These are phyloP conservation scores for Gadus chalcogrammus DNA, from an alignment of 2,113 vertebrate species.

Conservation along the genomic window DNA sequence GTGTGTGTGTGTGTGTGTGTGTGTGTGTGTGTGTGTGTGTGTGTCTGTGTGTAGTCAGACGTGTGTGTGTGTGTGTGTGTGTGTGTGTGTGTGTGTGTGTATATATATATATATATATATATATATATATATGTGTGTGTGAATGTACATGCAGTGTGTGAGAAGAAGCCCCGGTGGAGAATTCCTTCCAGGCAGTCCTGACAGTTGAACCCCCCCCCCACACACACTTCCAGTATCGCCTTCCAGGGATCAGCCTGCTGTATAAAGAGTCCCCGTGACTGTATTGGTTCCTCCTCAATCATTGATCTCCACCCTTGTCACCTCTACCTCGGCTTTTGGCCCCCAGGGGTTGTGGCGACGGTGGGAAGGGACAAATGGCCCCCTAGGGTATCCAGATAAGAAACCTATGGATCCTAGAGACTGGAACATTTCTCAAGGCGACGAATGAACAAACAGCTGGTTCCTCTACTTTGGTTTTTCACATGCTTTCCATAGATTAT, in stretches of 20 bases:
- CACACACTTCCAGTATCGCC: constrained; percentile 5
- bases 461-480: too few relatives aligned
- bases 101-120: not conserved
- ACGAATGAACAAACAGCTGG: not conserved
- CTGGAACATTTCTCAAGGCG: constrained; percentile 1
- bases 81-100: not conserved
- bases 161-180: not conserved
- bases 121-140: not conserved
- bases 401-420: constrained; percentile 11
- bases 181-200: constrained; percentile 22
- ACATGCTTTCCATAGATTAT: too few relatives aligned
- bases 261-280: constrained; percentile 33
- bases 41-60: not conserved
- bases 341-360: not conserved
- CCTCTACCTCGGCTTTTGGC: constrained; percentile 12
- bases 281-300: constrained; percentile 42
- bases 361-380: constrained; percentile 28
- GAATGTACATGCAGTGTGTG: not conserved
- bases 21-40: not conserved
- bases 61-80: not conserved
- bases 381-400: constrained; percentile 30
- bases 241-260: constrained; percentile 30
- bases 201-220: constrained; percentile 25
- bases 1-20: not conserved
- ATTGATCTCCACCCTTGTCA: constrained; percentile 20